Evolutionary conservation across 37 sponge, comb jelly and placozoan genomes (phyloP).

Genomic region (Lycopodina hypogea): DNA sequence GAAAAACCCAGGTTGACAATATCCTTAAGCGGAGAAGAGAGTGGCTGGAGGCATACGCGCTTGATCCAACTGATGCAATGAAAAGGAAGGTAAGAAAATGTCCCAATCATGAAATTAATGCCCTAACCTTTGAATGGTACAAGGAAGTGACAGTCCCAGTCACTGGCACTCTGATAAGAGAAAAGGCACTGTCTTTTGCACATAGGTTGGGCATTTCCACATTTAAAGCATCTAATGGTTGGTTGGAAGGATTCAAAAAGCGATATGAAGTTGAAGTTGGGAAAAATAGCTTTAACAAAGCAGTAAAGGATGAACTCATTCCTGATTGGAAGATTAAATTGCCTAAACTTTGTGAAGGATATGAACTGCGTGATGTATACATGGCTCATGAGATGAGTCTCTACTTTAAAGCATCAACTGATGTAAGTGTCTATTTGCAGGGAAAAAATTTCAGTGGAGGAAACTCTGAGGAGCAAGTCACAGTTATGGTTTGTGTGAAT

Average conservation of each 20-base stretch:
- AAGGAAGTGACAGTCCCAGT: conserved; percentile 9
- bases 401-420: conserved; percentile 19
- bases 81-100: background rate
- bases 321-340: conserved; percentile 29
- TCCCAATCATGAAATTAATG: background rate
- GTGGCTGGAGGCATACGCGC: background rate
- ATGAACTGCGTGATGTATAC: conserved; percentile 40
- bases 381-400: conserved; percentile 42
- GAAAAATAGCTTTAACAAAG: conserved; percentile 25
- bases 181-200: conserved; percentile 27
- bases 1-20: conserved; percentile 8
- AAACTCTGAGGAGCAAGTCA: background rate
- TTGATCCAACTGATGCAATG: background rate
- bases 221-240: conserved; percentile 59
- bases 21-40: background rate
- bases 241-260: conserved; percentile 53
- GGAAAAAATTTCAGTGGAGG: background rate
- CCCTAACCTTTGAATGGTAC: conserved; percentile 2
- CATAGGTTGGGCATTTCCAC: background rate
- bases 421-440: background rate
- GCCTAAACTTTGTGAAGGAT: conserved; percentile 1
- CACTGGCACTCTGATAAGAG: conserved; percentile 24
- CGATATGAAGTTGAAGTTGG: conserved; percentile 38
- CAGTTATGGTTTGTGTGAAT: conserved; percentile 26
- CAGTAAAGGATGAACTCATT: conserved; percentile 35